These are phyloP conservation scores for Uropetala carovei DNA, from an alignment of 2,888 invertebrate genomes.

Conservation along the genomic window DNA sequence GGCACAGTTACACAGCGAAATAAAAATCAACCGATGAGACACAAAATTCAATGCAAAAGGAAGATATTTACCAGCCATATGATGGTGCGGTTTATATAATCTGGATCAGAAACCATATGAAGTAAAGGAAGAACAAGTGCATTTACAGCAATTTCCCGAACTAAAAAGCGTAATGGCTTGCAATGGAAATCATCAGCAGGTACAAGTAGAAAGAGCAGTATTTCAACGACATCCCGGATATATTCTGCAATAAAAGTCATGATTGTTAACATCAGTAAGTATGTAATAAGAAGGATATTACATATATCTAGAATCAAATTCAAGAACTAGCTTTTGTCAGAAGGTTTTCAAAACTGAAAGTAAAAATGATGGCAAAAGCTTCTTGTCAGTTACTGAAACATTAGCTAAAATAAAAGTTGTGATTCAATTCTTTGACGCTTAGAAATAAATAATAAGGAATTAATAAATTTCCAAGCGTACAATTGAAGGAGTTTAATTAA, in stretches of 20 bases:
- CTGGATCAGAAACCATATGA: constrained; percentile 88
- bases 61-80: constrained; percentile 87
- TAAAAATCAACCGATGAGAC: background rate
- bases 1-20: background rate
- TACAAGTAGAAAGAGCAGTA: constrained; percentile 87
- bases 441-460: no score
- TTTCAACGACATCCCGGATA: constrained; percentile 88
- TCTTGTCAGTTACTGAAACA: no score
- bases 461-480: no score
- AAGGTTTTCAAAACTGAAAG: no score
- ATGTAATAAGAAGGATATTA: no score
- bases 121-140: constrained; percentile 84
- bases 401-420: no score
- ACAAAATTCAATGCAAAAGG: background rate
- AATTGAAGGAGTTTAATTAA: no score
- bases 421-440: no score
- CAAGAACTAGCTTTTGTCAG: no score
- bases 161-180: constrained; percentile 85
- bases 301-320: no score
- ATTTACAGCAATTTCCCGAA: constrained; percentile 86
- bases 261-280: background rate
- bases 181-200: constrained; percentile 92
- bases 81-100: constrained; percentile 93
- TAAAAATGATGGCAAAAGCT: no score
- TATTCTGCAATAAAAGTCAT: constrained; percentile 79